phyloP scores from a whole-genome alignment of 2,113 vertebrate species.

The Hippolais icterina region DNA sequence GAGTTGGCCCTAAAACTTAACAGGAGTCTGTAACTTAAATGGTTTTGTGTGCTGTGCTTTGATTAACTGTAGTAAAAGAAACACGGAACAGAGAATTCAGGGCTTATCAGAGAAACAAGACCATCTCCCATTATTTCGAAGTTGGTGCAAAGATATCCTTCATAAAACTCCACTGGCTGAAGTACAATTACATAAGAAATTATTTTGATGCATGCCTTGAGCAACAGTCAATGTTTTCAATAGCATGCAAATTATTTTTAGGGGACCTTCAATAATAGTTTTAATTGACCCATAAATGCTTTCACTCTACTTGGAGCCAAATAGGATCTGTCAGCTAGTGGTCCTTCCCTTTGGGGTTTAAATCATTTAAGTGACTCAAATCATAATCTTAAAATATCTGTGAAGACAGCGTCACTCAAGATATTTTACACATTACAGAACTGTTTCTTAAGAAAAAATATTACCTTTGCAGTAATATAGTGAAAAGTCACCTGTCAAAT shows the following conservation, averaged over 20 bases:
- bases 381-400: not conserved
- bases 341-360: not conserved
- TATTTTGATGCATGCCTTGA: not conserved
- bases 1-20: not conserved
- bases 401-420: conserved; percentile 29
- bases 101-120: not conserved
- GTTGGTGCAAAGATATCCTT: not conserved
- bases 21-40: not conserved
- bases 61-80: not conserved
- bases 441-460: conserved; percentile 1
- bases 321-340: not conserved
- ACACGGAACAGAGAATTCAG: not conserved
- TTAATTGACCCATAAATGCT: not conserved
- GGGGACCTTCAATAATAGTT: not conserved
- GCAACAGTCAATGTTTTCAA: not conserved
- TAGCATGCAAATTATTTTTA: not conserved
- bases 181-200: not conserved
- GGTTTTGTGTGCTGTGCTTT: not conserved
- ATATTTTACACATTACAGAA: conserved; percentile 13
- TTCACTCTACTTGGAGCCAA: not conserved
- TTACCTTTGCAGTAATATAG: not conserved
- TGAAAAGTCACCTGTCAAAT: conserved; percentile 4
- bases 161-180: not conserved
- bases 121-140: not conserved
- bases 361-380: not conserved